A percentile compares a stretch with the other conserved stretches of the same genome.
Conservation (phyloP, 2,113 vertebrate genomes). For the Osmerus eperlanus region DNA sequence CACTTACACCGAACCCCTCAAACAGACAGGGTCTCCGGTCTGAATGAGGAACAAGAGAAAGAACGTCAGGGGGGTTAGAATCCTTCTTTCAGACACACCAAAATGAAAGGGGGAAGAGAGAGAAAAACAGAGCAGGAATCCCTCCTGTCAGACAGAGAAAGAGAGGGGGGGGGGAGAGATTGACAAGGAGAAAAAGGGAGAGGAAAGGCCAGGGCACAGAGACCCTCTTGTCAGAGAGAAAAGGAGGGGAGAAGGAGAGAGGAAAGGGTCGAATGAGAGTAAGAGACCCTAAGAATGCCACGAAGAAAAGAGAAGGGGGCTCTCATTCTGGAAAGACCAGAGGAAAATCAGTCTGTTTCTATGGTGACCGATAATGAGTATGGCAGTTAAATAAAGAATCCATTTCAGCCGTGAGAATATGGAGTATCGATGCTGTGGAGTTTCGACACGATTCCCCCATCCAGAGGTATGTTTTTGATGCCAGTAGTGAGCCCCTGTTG, state of each 20-base stretch:
- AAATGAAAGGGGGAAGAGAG: no score
- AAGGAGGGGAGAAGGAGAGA: constrained; percentile 20
- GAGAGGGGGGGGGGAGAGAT: background rate
- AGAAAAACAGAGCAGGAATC: constrained; percentile 22
- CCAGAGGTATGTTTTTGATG: background rate
- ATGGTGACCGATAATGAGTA: constrained; percentile 31
- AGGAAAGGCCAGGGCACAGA: constrained; percentile 3
- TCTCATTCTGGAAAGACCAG: constrained; percentile 30
- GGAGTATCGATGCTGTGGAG: background rate
- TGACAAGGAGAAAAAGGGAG: background rate
- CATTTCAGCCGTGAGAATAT: background rate
- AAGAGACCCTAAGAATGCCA: background rate
- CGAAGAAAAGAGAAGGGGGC: constrained; percentile 10
- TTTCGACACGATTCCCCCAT: background rate
- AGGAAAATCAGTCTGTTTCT: constrained; percentile 34
- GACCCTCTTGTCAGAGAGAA: constrained; percentile 17
- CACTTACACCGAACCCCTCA: constrained; percentile 34
- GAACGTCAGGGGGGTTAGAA: no score
- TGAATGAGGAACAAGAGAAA: no score
- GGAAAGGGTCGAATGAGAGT: background rate
- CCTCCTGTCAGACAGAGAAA: constrained; percentile 22
- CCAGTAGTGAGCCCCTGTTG: no score
- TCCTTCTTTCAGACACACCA: no score
- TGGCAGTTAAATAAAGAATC: background rate
- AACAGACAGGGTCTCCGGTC: no score